A percentile compares a stretch with the other conserved stretches of the same genome.
phyloP scores from a whole-genome alignment of 2,888 invertebrate species.

The Portevinia maculata region DNA sequence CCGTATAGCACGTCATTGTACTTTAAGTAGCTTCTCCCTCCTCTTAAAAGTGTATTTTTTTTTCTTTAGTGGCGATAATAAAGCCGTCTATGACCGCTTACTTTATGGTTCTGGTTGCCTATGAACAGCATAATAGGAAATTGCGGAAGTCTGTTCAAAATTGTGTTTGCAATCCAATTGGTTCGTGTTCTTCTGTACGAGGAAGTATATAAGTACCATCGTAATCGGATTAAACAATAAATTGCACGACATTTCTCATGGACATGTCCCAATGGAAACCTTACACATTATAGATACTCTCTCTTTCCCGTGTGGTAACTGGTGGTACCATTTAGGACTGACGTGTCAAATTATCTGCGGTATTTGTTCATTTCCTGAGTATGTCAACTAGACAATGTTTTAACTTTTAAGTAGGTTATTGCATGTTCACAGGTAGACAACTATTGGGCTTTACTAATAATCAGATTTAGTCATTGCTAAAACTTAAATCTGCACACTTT shows the following conservation, averaged over 20 bases:
- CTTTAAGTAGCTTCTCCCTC: constrained; percentile 11
- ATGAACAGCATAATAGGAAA: constrained; percentile 17
- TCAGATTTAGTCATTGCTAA: too few species aligned
- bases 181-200: constrained; percentile 11
- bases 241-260: constrained; percentile 43
- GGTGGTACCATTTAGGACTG: constrained; percentile 22
- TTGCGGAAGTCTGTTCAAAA: constrained; percentile 42
- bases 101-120: constrained; percentile 7
- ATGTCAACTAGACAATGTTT: constrained; percentile 26
- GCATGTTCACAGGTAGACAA: constrained; percentile 12
- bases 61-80: not conserved
- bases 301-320: constrained; percentile 1
- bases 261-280: constrained; percentile 29
- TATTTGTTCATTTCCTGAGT: constrained; percentile 40
- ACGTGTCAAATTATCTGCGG: constrained; percentile 40
- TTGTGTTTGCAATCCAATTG: constrained; percentile 21
- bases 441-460: not conserved
- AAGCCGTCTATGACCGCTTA: constrained; percentile 11
- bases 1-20: constrained; percentile 25
- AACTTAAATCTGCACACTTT: constrained; percentile 1
- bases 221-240: constrained; percentile 56
- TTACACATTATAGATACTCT: constrained; percentile 4
- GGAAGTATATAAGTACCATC: not conserved
- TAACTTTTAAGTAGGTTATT: constrained; percentile 32
- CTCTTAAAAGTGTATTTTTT: not conserved